phyloP scores from a whole-genome alignment of 2,113 vertebrate species.

The Carettochelys insculpta region DNA sequence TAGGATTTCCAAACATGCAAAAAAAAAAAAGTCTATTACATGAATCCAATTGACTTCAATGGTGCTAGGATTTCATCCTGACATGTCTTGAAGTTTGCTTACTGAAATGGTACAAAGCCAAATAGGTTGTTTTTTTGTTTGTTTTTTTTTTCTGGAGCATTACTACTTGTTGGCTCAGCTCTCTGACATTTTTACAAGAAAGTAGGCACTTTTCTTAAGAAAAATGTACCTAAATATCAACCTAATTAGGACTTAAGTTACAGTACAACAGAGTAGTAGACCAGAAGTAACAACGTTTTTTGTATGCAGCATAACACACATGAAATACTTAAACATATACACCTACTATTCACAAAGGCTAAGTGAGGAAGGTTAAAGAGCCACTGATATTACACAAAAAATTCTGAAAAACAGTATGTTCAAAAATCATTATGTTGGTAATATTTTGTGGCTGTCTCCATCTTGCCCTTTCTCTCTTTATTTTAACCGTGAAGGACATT shows the following conservation, averaged over 20 bases:
- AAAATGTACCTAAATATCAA: not conserved
- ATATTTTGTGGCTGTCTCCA: slow-evolving; percentile 70
- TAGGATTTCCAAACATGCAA: not conserved
- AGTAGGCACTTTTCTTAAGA: not conserved
- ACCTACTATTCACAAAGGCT: slow-evolving; percentile 66
- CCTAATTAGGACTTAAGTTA: not conserved
- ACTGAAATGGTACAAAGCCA: not conserved
- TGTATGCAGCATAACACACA: slow-evolving; percentile 57
- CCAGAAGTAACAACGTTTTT: slow-evolving; percentile 62
- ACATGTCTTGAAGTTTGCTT: not conserved
- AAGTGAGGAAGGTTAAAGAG: slow-evolving; percentile 70
- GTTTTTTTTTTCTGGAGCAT: not conserved
- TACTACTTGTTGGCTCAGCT: not conserved
- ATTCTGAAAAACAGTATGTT: slow-evolving; percentile 23
- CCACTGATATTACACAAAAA: slow-evolving; percentile 62
- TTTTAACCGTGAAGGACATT: slow-evolving; percentile 59
- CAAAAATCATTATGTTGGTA: slow-evolving; percentile 61
- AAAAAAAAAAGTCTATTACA: not conserved
- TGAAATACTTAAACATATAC: slow-evolving; percentile 56
- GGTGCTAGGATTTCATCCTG: not conserved
- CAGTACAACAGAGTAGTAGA: slow-evolving; percentile 20
- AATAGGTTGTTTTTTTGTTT: no score
- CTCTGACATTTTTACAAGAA: not conserved
- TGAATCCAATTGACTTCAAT: not conserved
- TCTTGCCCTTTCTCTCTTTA: slow-evolving; percentile 39